A percentile compares a stretch with the other conserved stretches of the same genome.
Evolutionary conservation across 2,888 invertebrate genomes (phyloP).

Genomic region (Eupithecia dodoneata): DNA sequence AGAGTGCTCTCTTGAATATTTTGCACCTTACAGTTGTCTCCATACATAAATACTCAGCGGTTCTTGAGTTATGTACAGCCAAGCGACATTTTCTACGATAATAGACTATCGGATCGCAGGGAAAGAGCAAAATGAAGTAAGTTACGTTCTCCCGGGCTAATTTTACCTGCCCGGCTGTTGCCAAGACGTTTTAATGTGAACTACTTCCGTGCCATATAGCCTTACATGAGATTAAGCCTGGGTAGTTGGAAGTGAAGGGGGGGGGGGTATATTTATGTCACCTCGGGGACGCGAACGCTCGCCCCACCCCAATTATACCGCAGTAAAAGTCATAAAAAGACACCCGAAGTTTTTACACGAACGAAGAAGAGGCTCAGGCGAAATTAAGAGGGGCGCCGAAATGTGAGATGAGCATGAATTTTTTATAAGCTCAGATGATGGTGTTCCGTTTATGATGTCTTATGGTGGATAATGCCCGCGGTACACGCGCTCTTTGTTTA

Average conservation of each 20-base stretch:
- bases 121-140: background rate
- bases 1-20: slow-evolving; percentile 41
- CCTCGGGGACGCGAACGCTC: slow-evolving; percentile 81
- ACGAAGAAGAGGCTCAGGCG: slow-evolving; percentile 82
- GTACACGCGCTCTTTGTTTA: slow-evolving; percentile 79
- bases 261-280: slow-evolving; percentile 83
- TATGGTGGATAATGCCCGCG: slow-evolving; percentile 79
- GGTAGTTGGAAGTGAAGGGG: slow-evolving; percentile 68
- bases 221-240: slow-evolving; percentile 81
- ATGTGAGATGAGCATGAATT: slow-evolving; percentile 84
- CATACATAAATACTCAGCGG: slow-evolving; percentile 28
- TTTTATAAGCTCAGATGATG: slow-evolving; percentile 84
- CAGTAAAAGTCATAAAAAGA: slow-evolving; percentile 85
- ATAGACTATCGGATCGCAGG: slow-evolving; percentile 20
- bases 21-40: slow-evolving; percentile 42
- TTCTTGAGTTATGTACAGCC: slow-evolving; percentile 17
- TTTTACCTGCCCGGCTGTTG: slow-evolving; percentile 56
- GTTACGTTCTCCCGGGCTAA: slow-evolving; percentile 48
- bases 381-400: slow-evolving; percentile 85
- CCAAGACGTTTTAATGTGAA: slow-evolving; percentile 69
- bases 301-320: slow-evolving; percentile 84
- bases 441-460: slow-evolving; percentile 83
- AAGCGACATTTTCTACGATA: slow-evolving; percentile 7
- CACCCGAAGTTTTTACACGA: slow-evolving; percentile 85
- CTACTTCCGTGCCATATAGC: slow-evolving; percentile 71